Evolutionary conservation across 2,113 vertebrate species (phyloP).

Genomic region (Sebastes schlegelii): DNA sequence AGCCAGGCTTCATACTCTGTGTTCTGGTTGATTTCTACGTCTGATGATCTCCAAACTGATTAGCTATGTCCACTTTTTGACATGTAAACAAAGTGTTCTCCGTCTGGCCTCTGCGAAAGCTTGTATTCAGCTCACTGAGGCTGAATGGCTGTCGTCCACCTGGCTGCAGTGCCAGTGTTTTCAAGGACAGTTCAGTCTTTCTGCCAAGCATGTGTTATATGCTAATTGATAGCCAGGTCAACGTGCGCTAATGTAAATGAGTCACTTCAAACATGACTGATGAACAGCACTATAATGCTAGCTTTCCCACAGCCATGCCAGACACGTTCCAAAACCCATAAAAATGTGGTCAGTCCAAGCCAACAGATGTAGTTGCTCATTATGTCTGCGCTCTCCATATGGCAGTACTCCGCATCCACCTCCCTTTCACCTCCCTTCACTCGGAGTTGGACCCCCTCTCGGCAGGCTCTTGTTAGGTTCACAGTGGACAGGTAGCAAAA

Average conservation of each 20-base stretch:
- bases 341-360: slow-evolving; percentile 62
- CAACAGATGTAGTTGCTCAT: slow-evolving; percentile 81
- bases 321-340: slow-evolving; percentile 51
- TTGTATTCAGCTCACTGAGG: slow-evolving; percentile 41
- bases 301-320: slow-evolving; percentile 24
- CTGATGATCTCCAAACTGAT: slow-evolving; percentile 50
- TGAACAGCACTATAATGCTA: slow-evolving; percentile 4
- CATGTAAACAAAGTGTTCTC: slow-evolving; percentile 20
- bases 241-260: slow-evolving; percentile 58
- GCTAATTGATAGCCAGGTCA: slow-evolving; percentile 63
- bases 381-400: slow-evolving; percentile 78
- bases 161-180: slow-evolving; percentile 51
- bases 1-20: slow-evolving; percentile 43
- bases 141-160: slow-evolving; percentile 49
- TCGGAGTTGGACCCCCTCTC: slow-evolving; percentile 24
- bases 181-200: slow-evolving; percentile 50
- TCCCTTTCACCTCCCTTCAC: slow-evolving; percentile 34
- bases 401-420: slow-evolving; percentile 60
- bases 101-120: slow-evolving; percentile 22
- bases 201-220: slow-evolving; percentile 49
- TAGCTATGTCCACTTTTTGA: slow-evolving; percentile 43
- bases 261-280: slow-evolving; percentile 35
- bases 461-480: slow-evolving; percentile 48
- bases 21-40: slow-evolving; percentile 25
- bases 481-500: slow-evolving; percentile 60